Evolutionary conservation across 92 coral and sea anemone species (phyloP).

Genomic region (Epizoanthus scotinus): DNA sequence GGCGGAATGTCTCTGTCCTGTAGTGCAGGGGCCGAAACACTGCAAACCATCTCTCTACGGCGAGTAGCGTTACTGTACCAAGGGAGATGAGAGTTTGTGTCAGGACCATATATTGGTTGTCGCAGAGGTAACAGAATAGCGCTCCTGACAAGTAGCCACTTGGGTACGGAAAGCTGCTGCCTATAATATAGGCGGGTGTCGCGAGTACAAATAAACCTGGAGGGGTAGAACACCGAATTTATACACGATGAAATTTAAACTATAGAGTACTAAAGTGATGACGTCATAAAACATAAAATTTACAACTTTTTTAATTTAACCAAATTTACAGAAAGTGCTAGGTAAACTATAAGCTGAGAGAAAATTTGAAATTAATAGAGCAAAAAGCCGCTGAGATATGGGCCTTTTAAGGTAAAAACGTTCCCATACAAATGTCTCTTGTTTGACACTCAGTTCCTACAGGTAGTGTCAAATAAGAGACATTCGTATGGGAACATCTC

Average conservation of each 20-base stretch:
- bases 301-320: too few species aligned
- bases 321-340: too few species aligned
- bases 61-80: slow-evolving; percentile 68
- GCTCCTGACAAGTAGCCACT: slow-evolving; percentile 31
- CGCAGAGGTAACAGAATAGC: slow-evolving; percentile 55
- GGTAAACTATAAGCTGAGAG: too few species aligned
- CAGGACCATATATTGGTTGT: slow-evolving; percentile 68
- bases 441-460: too few species aligned
- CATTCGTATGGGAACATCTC: too few species aligned
- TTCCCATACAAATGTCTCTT: too few species aligned
- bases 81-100: slow-evolving; percentile 77
- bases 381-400: too few species aligned
- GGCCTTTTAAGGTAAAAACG: too few species aligned
- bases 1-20: slow-evolving; percentile 52
- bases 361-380: too few species aligned
- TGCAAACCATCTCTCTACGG: slow-evolving; percentile 87
- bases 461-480: too few species aligned
- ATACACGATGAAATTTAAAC: slow-evolving; percentile 40
- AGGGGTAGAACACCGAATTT: background rate
- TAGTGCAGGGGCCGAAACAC: slow-evolving; percentile 63
- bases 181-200: slow-evolving; percentile 61
- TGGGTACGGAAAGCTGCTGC: slow-evolving; percentile 30
- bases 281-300: too few species aligned
- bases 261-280: too few species aligned
- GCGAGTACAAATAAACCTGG: slow-evolving; percentile 52